phyloP scores from a whole-genome alignment of 2,113 vertebrate species.

The Aythya baeri region DNA sequence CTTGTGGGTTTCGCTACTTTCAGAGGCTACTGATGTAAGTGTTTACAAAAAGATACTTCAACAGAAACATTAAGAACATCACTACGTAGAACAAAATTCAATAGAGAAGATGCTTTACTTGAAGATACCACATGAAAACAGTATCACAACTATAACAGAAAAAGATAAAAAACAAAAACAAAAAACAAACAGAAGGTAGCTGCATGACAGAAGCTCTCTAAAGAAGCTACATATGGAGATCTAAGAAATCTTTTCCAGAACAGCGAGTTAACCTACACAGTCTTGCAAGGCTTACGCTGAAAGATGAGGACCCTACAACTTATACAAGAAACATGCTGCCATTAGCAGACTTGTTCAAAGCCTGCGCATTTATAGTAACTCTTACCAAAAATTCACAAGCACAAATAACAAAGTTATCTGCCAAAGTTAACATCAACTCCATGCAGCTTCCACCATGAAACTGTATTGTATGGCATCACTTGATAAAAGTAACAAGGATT shows the following conservation, averaged over 20 bases:
- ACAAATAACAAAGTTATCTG: neutral
- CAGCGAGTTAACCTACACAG: neutral
- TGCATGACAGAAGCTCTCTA: neutral
- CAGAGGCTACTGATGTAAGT: neutral
- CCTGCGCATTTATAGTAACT: neutral
- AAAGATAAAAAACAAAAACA: neutral
- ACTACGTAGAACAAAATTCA: neutral
- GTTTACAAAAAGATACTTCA: neutral
- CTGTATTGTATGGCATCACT: neutral
- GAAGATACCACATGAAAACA: too few species aligned
- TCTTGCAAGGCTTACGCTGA: neutral
- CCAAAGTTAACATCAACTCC: neutral
- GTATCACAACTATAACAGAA: neutral
- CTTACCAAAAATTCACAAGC: neutral
- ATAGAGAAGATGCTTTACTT: neutral
- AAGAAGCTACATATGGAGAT: neutral
- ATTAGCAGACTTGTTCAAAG: neutral
- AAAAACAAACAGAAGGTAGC: neutral
- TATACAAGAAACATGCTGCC: neutral
- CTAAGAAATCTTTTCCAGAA: neutral
- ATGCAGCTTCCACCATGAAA: neutral
- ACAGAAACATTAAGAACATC: neutral
- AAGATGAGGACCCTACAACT: neutral
- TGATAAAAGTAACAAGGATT: neutral
- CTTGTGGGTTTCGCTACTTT: neutral